A percentile compares a stretch with the other conserved stretches of the same genome.
phyloP scores from a whole-genome alignment of 2,888 invertebrate genomes.

The Cerceris ruficornis region DNA sequence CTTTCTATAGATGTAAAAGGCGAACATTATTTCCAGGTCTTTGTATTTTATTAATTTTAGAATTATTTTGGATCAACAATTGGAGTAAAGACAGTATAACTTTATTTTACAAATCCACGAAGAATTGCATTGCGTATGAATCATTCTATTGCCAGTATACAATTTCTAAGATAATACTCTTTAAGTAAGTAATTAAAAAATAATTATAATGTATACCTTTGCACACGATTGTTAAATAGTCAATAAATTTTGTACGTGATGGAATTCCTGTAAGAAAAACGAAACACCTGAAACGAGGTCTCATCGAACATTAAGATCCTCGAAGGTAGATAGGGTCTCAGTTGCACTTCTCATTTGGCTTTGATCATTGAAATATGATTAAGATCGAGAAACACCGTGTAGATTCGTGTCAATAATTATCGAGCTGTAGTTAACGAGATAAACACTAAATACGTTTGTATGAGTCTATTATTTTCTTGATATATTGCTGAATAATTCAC shows the following conservation, averaged over 20 bases:
- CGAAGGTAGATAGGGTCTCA: constrained; percentile 25
- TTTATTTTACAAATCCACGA: too few relatives aligned
- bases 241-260: neutral
- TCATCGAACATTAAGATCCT: constrained; percentile 17
- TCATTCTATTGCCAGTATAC: too few relatives aligned
- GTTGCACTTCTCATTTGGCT: constrained; percentile 19
- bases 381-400: constrained; percentile 23
- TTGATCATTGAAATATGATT: constrained; percentile 30
- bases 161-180: too few relatives aligned
- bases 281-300: constrained; percentile 4
- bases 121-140: too few relatives aligned
- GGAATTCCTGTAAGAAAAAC: neutral
- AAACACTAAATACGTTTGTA: neutral
- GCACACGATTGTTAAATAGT: neutral
- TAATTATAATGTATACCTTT: neutral
- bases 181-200: neutral
- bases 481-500: too few relatives aligned
- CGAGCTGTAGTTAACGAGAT: neutral
- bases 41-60: too few relatives aligned
- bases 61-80: too few relatives aligned
- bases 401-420: constrained; percentile 34
- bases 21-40: too few relatives aligned
- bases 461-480: too few relatives aligned
- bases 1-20: too few relatives aligned
- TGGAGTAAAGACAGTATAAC: too few relatives aligned